phyloP scores from a whole-genome alignment of 2,888 invertebrate species.

The Drosophila phalerata region DNA sequence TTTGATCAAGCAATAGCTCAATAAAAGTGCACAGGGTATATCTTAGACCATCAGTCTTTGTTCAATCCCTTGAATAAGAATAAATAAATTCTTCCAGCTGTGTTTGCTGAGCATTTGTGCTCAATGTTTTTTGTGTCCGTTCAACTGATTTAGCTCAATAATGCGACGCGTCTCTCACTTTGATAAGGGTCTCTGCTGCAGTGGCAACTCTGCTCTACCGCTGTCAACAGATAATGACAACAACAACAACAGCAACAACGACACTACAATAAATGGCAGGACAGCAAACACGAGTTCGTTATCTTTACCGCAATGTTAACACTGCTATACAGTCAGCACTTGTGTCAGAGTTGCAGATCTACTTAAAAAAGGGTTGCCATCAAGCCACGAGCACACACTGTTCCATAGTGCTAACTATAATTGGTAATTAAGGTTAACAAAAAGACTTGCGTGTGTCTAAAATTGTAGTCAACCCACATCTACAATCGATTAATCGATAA shows the following conservation, averaged over 20 bases:
- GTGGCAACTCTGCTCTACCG: slow-evolving; percentile 22
- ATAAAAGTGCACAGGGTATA: not conserved
- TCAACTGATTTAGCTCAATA: slow-evolving; percentile 71
- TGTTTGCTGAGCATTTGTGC: slow-evolving; percentile 13
- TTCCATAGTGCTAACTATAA: slow-evolving; percentile 1
- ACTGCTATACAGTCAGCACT: slow-evolving; percentile 7
- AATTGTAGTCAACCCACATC: not conserved
- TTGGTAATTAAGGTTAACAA: slow-evolving; percentile 7
- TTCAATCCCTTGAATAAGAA: not conserved
- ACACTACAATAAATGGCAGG: slow-evolving; percentile 34
- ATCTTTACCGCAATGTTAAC: slow-evolving; percentile 45
- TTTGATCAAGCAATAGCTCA: not conserved
- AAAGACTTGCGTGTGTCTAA: not conserved
- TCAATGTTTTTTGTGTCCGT: slow-evolving; percentile 17
- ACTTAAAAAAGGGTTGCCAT: not conserved
- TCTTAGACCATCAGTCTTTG: not conserved
- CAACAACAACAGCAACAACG: slow-evolving; percentile 10
- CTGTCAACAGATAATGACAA: slow-evolving; percentile 45
- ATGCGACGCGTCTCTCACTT: slow-evolving; percentile 67
- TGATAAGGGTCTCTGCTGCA: slow-evolving; percentile 65
- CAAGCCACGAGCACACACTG: not conserved
- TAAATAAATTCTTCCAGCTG: not conserved
- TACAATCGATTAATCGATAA: not conserved
- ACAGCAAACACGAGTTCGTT: slow-evolving; percentile 48
- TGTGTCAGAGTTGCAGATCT: slow-evolving; percentile 8